Evolutionary conservation across 2,113 vertebrate species (phyloP).

Genomic region (Perca fluviatilis): DNA sequence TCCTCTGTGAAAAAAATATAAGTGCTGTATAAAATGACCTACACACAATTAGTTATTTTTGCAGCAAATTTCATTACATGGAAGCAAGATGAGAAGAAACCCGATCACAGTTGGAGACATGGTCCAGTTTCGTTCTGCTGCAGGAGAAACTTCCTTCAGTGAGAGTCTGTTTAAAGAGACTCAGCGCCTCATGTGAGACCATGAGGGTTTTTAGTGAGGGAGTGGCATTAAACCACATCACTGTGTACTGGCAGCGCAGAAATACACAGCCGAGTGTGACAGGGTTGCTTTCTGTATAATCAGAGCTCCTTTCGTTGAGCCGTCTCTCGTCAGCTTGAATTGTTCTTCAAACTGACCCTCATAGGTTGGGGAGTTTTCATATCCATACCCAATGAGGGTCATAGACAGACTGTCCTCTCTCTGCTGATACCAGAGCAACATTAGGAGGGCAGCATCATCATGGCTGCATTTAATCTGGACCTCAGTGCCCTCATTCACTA

Average conservation of each 20-base stretch:
- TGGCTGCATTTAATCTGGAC: conserved; percentile 66
- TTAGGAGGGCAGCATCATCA: accelerated
- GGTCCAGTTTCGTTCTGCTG: not conserved
- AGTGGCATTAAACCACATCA: conserved; percentile 53
- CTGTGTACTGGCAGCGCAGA: conserved; percentile 77
- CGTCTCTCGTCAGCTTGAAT: conserved; percentile 37
- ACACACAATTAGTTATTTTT: not conserved
- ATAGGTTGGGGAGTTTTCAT: accelerated
- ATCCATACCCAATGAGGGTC: conserved; percentile 70
- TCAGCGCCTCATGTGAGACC: too few relatives aligned
- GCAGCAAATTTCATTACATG: conserved; percentile 33
- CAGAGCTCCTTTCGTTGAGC: conserved; percentile 39
- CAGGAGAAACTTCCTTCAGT: not conserved
- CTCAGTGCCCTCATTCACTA: not conserved
- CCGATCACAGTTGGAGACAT: conserved; percentile 29
- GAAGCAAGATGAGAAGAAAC: conserved; percentile 41
- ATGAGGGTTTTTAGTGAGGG: conserved; percentile 53
- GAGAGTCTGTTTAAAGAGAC: not conserved
- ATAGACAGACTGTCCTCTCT: not conserved
- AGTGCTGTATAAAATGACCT: not conserved
- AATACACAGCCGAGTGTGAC: conserved; percentile 74
- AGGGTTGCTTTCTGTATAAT: not conserved
- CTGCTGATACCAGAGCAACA: conserved; percentile 78
- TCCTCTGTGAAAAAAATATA: not conserved
- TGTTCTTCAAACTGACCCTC: conserved; percentile 49